Conservation (phyloP, 2,113 vertebrate genomes). For the Caretta caretta region DNA sequence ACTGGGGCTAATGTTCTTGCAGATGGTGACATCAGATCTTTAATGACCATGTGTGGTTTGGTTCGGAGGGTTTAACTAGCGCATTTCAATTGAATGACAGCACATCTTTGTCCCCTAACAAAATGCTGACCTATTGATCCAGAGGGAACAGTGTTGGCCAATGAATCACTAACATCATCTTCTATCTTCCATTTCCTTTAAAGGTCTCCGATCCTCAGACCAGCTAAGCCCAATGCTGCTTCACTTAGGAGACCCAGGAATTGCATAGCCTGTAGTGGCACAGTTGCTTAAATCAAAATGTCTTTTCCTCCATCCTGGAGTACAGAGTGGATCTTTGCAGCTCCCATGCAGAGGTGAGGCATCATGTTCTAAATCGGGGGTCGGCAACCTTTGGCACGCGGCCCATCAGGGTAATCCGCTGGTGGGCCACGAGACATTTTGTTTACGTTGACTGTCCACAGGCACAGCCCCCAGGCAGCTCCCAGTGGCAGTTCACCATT, state of each 20-base stretch:
- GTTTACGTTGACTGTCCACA: no score
- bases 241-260: neutral
- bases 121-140: neutral
- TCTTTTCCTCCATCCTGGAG: accelerated
- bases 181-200: neutral
- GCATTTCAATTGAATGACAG: no score
- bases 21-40: neutral
- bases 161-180: neutral
- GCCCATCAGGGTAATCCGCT: no score
- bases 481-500: no score
- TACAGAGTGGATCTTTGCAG: neutral
- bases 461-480: no score
- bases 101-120: neutral
- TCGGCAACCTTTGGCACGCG: no score
- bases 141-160: neutral
- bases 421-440: no score
- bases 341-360: neutral
- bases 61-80: no score
- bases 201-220: neutral
- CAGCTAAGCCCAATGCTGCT: neutral
- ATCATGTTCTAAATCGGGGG: neutral
- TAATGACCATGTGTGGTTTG: neutral
- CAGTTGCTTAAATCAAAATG: no score
- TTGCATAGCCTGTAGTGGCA: neutral
- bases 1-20: neutral